Evolutionary conservation across 2,888 invertebrate genomes (phyloP), one percentile per base, ranked within the genome.

Genomic region (Drosophila gaucha): DNA sequence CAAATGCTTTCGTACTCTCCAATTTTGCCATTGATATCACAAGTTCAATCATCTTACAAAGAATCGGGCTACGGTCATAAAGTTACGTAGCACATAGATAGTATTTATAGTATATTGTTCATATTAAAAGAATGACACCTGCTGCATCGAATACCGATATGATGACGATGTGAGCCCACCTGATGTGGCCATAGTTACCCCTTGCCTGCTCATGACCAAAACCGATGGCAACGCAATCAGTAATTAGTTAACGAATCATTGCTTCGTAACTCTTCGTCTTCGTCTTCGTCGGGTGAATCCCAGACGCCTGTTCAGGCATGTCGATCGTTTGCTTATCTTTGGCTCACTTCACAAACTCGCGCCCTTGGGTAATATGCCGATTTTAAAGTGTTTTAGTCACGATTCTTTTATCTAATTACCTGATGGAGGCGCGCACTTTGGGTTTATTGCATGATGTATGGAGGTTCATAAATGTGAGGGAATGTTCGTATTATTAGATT

Each of bases 331-430:
- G 26, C 51, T 75, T 75, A 77, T 78, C 73, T 65, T 44, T 63
- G 39, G 75, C 72, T 55, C 62, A 47, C 60, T 58, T 60, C 43
- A 24, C 31, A 33, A 58, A 30, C 60, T 56, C 43, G 44, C 47
- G 67, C 54, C 71, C 67, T 62, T 63, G 72, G 67, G 74, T 83
- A 86, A 83, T 76, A 51, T 26, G 67, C 31, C 67, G 46, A 83
- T 71, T 83, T 73, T 68, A 62, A 58, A 58, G 22, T 47, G 62
- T 63, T 84, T 80, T 80, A 70, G 72, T 87, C 86, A 87, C 67
- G 66, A 64, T 63, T 68, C 36, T 22, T 39, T 28, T 75, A 79
- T 67, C 76, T 57, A 6, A 6, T 24, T 35, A 5, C 57, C 31
- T 1, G 18, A 26, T 51, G 49, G 46, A 51, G 31, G 24, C 12